Evolutionary conservation across 2,888 invertebrate genomes (phyloP).

Genomic region (Hirtodrosophila duncani): DNA sequence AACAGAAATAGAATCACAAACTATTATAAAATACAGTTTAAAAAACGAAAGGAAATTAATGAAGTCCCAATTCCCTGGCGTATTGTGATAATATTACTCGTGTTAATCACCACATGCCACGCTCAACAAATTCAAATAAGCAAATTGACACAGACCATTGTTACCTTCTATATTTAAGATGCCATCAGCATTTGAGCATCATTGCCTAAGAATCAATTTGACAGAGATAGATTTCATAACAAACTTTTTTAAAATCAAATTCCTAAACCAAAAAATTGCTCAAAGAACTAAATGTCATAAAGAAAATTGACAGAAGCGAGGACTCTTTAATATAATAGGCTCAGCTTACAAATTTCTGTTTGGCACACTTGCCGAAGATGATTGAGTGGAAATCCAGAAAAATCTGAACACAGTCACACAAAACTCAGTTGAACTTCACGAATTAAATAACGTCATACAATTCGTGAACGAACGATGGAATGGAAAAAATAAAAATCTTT

Average conservation of each 20-base stretch:
- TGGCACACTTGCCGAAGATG: no score
- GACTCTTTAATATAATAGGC: no score
- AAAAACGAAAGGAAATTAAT: constrained; percentile 2
- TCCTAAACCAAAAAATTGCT: not conserved
- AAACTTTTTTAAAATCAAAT: not conserved
- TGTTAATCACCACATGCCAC: not conserved
- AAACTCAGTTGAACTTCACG: no score
- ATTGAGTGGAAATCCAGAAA: no score
- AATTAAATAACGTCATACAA: not conserved
- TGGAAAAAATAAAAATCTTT: not conserved
- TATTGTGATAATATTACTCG: not conserved
- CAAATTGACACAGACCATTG: no score
- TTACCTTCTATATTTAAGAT: no score
- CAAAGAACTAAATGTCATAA: constrained; percentile 1
- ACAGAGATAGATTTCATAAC: no score
- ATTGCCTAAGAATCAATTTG: no score
- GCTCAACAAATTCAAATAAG: no score
- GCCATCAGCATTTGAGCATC: no score
- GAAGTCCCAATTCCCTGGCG: not conserved
- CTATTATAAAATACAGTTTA: constrained; percentile 1
- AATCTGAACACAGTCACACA: no score
- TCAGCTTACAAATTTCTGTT: no score
- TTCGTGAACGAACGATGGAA: not conserved
- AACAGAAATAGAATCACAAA: constrained; percentile 3
- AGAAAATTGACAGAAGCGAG: constrained; percentile 3